A percentile compares a stretch with the other conserved stretches of the same genome.
These are phyloP conservation scores for Hassar affinis DNA, from an alignment of 2,113 vertebrate species.

Conservation along the genomic window DNA sequence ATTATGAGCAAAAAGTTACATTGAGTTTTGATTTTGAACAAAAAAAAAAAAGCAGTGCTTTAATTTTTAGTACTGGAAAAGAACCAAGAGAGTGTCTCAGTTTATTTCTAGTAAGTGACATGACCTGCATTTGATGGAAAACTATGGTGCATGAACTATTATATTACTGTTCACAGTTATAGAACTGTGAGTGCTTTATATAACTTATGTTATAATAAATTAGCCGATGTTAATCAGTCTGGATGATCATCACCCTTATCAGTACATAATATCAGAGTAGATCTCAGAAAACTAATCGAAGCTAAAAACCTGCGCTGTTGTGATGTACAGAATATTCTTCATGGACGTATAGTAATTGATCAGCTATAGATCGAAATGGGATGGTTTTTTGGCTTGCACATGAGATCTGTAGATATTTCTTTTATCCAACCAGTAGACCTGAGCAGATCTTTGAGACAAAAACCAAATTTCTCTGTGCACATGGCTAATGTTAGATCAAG, in stretches of 20 bases:
- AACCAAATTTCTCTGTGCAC: neutral
- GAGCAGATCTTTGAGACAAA: neutral
- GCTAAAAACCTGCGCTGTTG: too few species aligned
- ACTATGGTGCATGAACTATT: too few species aligned
- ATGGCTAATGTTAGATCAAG: neutral
- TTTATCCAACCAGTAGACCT: neutral
- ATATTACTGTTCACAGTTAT: too few species aligned
- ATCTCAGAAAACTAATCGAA: too few species aligned
- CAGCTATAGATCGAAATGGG: neutral
- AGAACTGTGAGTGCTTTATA: too few species aligned
- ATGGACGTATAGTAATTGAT: too few species aligned
- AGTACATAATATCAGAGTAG: too few species aligned
- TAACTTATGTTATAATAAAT: too few species aligned
- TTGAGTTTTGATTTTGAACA: fast-evolving
- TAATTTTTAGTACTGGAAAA: neutral
- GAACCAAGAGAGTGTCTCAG: too few species aligned
- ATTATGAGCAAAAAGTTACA: neutral
- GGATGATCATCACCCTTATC: neutral
- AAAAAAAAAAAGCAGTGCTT: neutral
- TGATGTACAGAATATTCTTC: too few species aligned
- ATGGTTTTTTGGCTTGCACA: neutral
- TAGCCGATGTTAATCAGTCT: neutral
- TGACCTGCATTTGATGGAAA: neutral
- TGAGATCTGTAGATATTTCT: too few species aligned
- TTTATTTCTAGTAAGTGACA: too few species aligned